Evolutionary conservation across 2,113 vertebrate species (phyloP), one percentile per base, ranked within the genome.

Genomic region (Mellivora capensis): DNA sequence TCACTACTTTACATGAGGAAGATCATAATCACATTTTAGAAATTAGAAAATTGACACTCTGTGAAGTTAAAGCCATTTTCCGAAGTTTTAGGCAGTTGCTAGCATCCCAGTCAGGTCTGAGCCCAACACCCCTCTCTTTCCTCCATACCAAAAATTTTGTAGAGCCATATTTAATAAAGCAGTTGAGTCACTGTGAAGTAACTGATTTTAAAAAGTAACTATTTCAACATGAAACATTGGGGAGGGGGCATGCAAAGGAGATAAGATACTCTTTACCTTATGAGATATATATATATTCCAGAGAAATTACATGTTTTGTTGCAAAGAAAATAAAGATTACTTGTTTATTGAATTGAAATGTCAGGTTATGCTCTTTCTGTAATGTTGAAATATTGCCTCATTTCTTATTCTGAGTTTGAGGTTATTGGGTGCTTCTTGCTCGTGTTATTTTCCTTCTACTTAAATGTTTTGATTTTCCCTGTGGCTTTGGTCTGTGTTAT

Each of bases 391-490:
- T 81, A 94, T 39, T 76, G 64, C 57, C 44, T 87, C 10, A 7
- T 87, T 85, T 85, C 42, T 90, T 76, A 72, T 85, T 67, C 71
- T 54, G n/a, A 82, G 64, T 31, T 44, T 87, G 90, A 71, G 44
- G 37, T 94, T 74, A 62, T 21, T 86, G 23, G 37, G 25, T 87
- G 6, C 69, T 93, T 14, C 37, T 74, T 74, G 64, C 59, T 61
- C 27, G 25, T 42, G 44, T 81, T 64, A 42, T 80, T 90, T 84
- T 72, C 9, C 52, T 91, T 74, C 34, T 47, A 2, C 81, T 39
- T 94, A 86, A 81, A 74, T 49, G 4, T 76, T 57, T 94, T 87
- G 64, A 80, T 96, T 94, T 96, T 87, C 37, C 47, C 52, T 84
- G 2, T 79, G 79, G 12, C 39, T 87, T 86, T 79, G 71, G 79